Conservation (phyloP, 1,140 invertebrate species). For the Euwallacea fornicatus region DNA sequence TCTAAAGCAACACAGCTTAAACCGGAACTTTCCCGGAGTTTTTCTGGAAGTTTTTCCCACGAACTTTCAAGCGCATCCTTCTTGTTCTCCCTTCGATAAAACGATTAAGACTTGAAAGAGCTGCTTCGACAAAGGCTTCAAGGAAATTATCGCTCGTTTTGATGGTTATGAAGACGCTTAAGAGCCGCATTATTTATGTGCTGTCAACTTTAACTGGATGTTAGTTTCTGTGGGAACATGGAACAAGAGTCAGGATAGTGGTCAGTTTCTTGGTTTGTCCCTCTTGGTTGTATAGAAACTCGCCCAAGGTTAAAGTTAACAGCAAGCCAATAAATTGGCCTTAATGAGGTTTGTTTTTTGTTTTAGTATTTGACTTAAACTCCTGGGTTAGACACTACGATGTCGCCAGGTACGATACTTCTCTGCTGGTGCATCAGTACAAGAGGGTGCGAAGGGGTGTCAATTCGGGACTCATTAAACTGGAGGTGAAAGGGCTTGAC, state of each 20-base stretch:
- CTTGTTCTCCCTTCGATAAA: background rate
- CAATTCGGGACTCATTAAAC: constrained; percentile 32
- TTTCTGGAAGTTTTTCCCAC: background rate
- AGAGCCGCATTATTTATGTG: background rate
- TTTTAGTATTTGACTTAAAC: constrained; percentile 49
- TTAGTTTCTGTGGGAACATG: too few species aligned
- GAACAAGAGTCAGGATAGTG: too few species aligned
- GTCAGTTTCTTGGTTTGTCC: too few species aligned
- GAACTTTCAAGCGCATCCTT: background rate
- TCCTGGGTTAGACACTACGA: constrained; percentile 51
- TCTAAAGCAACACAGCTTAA: constrained; percentile 4
- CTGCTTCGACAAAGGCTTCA: background rate
- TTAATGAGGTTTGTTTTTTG: constrained; percentile 12
- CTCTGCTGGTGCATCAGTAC: constrained; percentile 43
- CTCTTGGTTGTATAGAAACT: too few species aligned
- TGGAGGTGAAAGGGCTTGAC: constrained; percentile 48
- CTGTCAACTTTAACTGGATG: too few species aligned
- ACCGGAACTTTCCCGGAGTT: background rate
- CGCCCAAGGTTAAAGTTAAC: too few species aligned
- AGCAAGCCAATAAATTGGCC: too few species aligned
- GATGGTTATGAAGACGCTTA: background rate
- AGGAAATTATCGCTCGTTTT: background rate
- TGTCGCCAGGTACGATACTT: constrained; percentile 47
- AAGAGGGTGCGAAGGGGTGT: constrained; percentile 40
- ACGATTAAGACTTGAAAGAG: background rate